Conservation (phyloP, 2,113 vertebrate species). For the Trichechus manatus region DNA sequence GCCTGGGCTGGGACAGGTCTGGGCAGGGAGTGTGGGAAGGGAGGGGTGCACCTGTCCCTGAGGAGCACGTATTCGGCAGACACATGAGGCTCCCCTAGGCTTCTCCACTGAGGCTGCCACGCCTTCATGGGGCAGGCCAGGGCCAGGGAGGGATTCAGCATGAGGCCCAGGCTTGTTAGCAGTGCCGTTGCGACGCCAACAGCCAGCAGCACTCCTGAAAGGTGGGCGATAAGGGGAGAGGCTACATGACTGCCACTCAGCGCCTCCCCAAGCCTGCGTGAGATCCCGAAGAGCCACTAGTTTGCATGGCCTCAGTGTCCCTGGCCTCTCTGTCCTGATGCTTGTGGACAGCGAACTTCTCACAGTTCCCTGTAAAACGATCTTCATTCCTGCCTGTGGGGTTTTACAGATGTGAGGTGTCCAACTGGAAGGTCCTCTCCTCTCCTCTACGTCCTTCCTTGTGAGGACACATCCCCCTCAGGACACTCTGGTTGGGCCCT, state of each 20-base stretch:
- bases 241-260: not conserved
- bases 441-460: accelerated
- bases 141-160: conserved; percentile 88
- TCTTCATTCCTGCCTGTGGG: no score
- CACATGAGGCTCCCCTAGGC: conserved; percentile 89
- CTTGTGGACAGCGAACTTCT: not conserved
- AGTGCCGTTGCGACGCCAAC: conserved; percentile 87
- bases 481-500: not conserved
- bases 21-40: not conserved
- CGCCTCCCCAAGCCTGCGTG: not conserved
- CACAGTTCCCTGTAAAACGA: not conserved
- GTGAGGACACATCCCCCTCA: not conserved
- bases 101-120: conserved; percentile 93
- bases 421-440: not conserved
- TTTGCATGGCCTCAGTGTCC: no score
- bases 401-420: not conserved
- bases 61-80: conserved; percentile 87
- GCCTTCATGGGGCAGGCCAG: conserved; percentile 84
- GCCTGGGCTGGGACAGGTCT: not conserved
- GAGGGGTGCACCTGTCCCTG: conserved; percentile 86
- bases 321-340: not conserved
- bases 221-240: no score
- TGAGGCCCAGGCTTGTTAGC: conserved; percentile 89
- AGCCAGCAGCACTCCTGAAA: conserved; percentile 88
- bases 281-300: no score